Percentiles rank a stretch among this genome's conserved stretches.
These are phyloP conservation scores for Cyprinodon tularosa DNA, from an alignment of 2,113 vertebrate species.

Conservation along the genomic window DNA sequence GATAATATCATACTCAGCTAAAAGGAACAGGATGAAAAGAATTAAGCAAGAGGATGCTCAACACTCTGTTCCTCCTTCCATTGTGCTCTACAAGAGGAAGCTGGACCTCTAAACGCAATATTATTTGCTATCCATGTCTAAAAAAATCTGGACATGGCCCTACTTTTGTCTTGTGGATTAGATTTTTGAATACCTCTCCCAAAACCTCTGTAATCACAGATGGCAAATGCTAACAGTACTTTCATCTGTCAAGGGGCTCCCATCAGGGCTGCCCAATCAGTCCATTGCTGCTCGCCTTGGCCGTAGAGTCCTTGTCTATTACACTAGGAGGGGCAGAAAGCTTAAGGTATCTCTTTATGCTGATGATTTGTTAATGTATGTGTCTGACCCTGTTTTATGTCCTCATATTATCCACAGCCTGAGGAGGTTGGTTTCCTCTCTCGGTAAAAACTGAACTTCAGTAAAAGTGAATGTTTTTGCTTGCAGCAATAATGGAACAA, in stretches of 20 bases:
- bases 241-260: slow-evolving; percentile 2
- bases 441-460: background rate
- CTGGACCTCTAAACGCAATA: no score
- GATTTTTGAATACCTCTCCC: slow-evolving; percentile 1
- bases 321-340: background rate
- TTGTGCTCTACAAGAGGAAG: no score
- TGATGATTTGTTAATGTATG: background rate
- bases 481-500: no score
- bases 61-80: no score
- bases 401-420: background rate
- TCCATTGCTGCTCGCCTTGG: background rate
- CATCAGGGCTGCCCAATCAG: background rate
- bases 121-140: no score
- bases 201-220: slow-evolving; percentile 5
- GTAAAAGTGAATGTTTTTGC: background rate
- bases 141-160: background rate
- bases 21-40: no score
- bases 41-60: no score
- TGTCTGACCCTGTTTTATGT: background rate
- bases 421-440: background rate
- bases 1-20: no score
- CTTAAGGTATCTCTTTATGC: background rate
- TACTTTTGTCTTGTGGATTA: background rate
- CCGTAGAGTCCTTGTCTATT: background rate
- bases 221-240: background rate